phyloP scores from a whole-genome alignment of 2,113 vertebrate genomes.

The Promerops cafer region DNA sequence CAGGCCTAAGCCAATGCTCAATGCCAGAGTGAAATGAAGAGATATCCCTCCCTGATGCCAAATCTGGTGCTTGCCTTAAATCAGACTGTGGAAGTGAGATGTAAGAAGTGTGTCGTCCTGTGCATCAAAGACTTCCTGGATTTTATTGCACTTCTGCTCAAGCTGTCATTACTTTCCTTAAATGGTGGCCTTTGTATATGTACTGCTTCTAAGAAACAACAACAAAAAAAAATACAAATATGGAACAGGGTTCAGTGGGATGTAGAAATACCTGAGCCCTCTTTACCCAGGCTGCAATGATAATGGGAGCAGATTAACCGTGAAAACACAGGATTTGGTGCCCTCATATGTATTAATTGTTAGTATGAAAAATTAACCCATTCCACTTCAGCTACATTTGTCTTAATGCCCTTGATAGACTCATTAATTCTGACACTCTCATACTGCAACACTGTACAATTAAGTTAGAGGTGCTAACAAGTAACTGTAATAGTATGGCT shows the following conservation, averaged over 20 bases:
- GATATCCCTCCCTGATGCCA: not conserved
- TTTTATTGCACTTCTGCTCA: not conserved
- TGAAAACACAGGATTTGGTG: not conserved
- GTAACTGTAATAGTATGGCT: not conserved
- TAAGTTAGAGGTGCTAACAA: not conserved
- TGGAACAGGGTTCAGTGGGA: not conserved
- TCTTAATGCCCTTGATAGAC: not conserved
- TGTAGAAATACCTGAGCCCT: not conserved
- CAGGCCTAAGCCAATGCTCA: not conserved
- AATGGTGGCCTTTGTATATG: not conserved
- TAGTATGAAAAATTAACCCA: not conserved
- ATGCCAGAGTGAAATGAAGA: not conserved
- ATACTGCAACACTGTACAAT: not conserved
- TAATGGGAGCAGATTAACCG: not conserved
- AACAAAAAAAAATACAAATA: accelerated
- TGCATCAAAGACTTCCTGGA: not conserved
- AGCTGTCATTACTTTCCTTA: not conserved
- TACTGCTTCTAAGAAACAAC: not conserved
- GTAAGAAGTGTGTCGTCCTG: not conserved
- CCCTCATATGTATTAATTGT: not conserved
- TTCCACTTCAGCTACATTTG: not conserved
- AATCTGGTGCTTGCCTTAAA: not conserved
- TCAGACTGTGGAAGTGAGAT: not conserved
- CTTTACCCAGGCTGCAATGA: not conserved
- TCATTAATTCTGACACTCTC: not conserved